Evolutionary conservation across 2,797 vertebrate genomes (phyloP).

Genomic region (Phoxinus dragarum): DNA sequence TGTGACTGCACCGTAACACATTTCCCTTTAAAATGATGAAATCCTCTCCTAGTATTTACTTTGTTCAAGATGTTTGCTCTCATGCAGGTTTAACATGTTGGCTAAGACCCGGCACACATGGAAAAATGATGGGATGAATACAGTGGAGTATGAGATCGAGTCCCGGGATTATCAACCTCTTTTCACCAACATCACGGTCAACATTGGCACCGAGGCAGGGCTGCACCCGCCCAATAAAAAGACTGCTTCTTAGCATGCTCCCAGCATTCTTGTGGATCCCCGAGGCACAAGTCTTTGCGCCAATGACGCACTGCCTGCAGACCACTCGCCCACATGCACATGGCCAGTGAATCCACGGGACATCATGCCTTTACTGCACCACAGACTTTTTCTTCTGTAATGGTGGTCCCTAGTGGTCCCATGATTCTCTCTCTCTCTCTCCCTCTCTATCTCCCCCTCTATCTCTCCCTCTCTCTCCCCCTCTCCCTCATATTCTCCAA

Average conservation of each 20-base stretch:
- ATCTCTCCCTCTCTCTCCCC: background rate
- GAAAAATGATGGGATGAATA: conserved; percentile 81
- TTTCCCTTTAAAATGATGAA: background rate
- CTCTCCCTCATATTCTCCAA: conserved; percentile 34
- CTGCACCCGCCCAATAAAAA: background rate
- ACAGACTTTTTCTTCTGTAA: conserved; percentile 23
- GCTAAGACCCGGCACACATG: conserved; percentile 79
- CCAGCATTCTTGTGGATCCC: background rate
- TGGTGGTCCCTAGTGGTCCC: conserved; percentile 28
- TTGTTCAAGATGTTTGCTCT: background rate
- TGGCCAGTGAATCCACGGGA: background rate
- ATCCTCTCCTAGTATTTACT: background rate
- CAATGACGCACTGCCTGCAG: conserved; percentile 11
- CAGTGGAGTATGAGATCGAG: conserved; percentile 74
- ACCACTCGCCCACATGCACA: background rate
- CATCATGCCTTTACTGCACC: conserved; percentile 37
- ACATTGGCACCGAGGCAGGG: conserved; percentile 77
- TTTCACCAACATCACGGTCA: conserved; percentile 85
- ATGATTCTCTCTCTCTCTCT: background rate
- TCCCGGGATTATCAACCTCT: conserved; percentile 77
- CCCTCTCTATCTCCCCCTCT: background rate
- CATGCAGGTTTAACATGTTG: conserved; percentile 83
- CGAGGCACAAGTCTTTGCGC: background rate
- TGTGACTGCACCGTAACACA: background rate
- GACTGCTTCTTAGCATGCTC: background rate